Evolutionary conservation across 92 coral and sea anemone genomes (phyloP), one percentile per base, ranked within the genome.

Genomic region (Meandrina meandrites): DNA sequence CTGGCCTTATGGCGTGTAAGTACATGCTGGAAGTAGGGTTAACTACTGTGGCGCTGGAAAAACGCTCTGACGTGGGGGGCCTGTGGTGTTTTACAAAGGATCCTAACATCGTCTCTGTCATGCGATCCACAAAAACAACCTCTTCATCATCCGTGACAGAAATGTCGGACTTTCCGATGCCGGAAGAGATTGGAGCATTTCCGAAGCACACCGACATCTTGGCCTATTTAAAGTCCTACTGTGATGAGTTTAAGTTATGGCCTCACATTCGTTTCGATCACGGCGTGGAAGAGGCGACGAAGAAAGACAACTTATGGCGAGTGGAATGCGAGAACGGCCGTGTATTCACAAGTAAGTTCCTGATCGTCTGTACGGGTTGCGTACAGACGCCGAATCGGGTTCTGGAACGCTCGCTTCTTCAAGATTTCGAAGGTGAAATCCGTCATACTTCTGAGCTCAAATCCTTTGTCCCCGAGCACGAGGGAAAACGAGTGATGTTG

Each of bases 111-210:
- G 75, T 91, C 37, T 90, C 97, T n/a, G 97, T 94, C 58, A 92
- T 94, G 94, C 73, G 86, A 34, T 76, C 81, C 57, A 90, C 94
- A 8, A 84, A 84, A 78, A 80, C 91, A 21, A 94, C 97, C 37
- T 94, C 97, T 1, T 94, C 97, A 11, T 92, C 97, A 18, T 85
- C 92, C 6, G 54, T 88, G 27, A 88, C 94, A 27, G 92, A 89
- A 86, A 91, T 88, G 78, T 88, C 91, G 14, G 94, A 91, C 54
- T 94, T 94, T 79, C 97, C 97, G 15, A 94, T 94, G 97, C 89
- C 95, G 7, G 92, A 82, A 54, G 93, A 90, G 71, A 94, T 94
- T 80, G 97, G 97, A n/a, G 90, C 79, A 36, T 94, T 94, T 69
- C 97, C 97, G 19, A 89, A 88, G 35, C 97, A 94, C 36, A 78